phyloP scores from a whole-genome alignment of 2,797 vertebrate species.

The Notolepis coatsorum region DNA sequence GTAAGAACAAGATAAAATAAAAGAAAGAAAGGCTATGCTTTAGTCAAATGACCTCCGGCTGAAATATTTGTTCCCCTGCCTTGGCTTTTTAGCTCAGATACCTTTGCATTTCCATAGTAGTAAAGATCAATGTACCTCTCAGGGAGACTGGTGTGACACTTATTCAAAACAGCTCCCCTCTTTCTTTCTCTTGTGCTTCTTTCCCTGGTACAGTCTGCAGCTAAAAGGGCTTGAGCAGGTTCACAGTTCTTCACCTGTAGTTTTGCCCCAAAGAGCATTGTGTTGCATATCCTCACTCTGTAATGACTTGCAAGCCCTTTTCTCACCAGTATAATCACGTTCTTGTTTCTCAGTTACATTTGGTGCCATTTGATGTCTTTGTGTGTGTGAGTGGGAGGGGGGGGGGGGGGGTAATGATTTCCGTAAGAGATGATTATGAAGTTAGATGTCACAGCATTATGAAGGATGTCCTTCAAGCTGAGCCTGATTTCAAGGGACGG shows the following conservation, averaged over 20 bases:
- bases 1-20: no score
- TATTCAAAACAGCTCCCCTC: constrained; percentile 67
- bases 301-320: constrained; percentile 64
- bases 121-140: constrained; percentile 72
- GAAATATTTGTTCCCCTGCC: constrained; percentile 52
- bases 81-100: constrained; percentile 59
- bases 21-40: constrained; percentile 44
- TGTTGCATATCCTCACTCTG: constrained; percentile 62
- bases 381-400: constrained; percentile 49
- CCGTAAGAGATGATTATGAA: constrained; percentile 64
- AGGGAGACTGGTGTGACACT: constrained; percentile 67
- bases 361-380: constrained; percentile 69
- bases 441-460: constrained; percentile 66
- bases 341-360: constrained; percentile 53
- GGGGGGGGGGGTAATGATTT: constrained; percentile 45
- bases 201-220: constrained; percentile 57
- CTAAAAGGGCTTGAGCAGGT: constrained; percentile 54
- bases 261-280: constrained; percentile 72
- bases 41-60: constrained; percentile 55
- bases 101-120: constrained; percentile 71
- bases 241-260: constrained; percentile 52
- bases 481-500: constrained; percentile 76
- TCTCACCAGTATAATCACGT: constrained; percentile 61
- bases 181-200: no score
- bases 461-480: constrained; percentile 78